Percentiles rank a stretch among this genome's conserved stretches.
phyloP scores from a whole-genome alignment of 2,113 vertebrate species.

The Trichechus manatus region DNA sequence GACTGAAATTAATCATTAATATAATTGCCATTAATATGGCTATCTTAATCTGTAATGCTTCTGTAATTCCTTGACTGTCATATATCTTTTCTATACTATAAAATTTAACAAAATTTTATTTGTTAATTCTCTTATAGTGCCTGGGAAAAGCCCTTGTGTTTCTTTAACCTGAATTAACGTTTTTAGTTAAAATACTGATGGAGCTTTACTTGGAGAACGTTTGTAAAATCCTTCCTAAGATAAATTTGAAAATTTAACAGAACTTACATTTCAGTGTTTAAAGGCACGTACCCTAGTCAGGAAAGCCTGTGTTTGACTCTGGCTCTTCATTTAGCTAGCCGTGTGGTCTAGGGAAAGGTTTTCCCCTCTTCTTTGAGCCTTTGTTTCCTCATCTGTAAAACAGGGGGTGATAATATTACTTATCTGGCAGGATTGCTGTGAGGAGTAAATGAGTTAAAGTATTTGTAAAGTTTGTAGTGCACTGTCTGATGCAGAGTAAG shows the following conservation, averaged over 20 bases:
- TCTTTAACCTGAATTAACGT: background rate
- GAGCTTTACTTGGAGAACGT: background rate
- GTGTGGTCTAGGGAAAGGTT: background rate
- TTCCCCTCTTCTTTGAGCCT: background rate
- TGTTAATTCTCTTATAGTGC: background rate
- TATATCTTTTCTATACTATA: background rate
- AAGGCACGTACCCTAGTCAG: background rate
- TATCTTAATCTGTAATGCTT: background rate
- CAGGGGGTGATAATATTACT: background rate
- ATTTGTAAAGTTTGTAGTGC: background rate
- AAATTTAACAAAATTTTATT: slow-evolving; percentile 1
- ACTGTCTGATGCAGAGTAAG: background rate
- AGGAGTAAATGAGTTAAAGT: background rate
- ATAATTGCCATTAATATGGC: background rate
- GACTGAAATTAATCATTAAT: background rate
- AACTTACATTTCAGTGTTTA: background rate
- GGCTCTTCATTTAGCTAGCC: slow-evolving; percentile 1
- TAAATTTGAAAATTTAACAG: background rate
- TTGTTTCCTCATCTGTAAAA: background rate
- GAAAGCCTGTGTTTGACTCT: background rate
- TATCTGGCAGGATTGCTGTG: background rate
- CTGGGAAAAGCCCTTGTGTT: background rate
- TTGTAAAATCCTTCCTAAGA: background rate
- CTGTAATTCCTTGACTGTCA: background rate
- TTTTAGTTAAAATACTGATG: slow-evolving; percentile 10